These are phyloP conservation scores for Maccullochella peelii DNA, from an alignment of 2,113 vertebrate species.

Conservation along the genomic window DNA sequence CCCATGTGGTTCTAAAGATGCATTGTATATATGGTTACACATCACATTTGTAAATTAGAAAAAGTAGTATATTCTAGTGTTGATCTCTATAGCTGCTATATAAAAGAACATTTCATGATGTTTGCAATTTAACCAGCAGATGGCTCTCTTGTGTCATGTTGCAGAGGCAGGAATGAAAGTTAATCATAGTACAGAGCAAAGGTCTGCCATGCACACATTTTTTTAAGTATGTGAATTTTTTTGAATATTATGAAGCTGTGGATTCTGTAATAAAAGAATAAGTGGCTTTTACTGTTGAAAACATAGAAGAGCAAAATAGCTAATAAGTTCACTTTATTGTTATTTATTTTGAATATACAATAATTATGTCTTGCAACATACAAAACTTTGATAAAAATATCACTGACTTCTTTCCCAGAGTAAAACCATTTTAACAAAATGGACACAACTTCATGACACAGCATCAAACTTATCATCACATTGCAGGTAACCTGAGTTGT, in stretches of 20 bases:
- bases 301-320: neutral
- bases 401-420: neutral
- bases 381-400: conserved; percentile 4
- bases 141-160: neutral
- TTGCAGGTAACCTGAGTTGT: conserved; percentile 10
- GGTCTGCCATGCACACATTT: neutral
- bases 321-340: conserved; percentile 1
- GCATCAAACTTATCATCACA: neutral
- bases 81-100: neutral
- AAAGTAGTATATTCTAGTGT: neutral
- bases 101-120: neutral
- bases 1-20: neutral
- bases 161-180: neutral
- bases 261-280: neutral
- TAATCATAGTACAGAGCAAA: neutral
- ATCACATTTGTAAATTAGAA: neutral
- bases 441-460: neutral
- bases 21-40: neutral
- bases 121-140: conserved; percentile 46
- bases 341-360: conserved; percentile 3
- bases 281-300: neutral
- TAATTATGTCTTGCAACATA: neutral
- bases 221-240: neutral
- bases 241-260: neutral
- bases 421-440: conserved; percentile 8